phyloP scores from a whole-genome alignment of 2,888 invertebrate genomes.

The Micoletzkya japonica region DNA sequence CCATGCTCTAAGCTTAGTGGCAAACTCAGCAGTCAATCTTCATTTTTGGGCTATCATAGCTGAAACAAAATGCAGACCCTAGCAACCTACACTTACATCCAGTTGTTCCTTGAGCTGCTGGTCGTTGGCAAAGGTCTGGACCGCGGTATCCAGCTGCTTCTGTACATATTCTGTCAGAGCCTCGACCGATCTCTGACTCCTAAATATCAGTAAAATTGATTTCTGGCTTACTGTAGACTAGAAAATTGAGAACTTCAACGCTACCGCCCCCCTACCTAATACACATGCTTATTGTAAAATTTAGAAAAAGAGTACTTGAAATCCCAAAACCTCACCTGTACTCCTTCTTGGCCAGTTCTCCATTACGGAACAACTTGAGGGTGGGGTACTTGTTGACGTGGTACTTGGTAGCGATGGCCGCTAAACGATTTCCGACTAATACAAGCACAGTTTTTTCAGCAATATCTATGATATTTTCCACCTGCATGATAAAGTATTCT shows the following conservation, averaged over 20 bases:
- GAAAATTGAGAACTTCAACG: no score
- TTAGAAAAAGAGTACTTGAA: neutral
- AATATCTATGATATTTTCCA: no score
- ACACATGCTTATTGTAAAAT: no score
- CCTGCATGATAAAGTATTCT: no score
- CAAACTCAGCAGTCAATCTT: neutral
- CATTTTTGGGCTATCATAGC: neutral
- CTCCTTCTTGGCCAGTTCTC: slow-evolving; percentile 67
- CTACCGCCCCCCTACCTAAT: no score
- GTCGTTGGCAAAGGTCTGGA: slow-evolving; percentile 76
- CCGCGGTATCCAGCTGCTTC: slow-evolving; percentile 84
- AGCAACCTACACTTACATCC: slow-evolving; percentile 42
- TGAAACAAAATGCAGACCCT: slow-evolving; percentile 16
- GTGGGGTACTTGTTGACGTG: slow-evolving; percentile 98
- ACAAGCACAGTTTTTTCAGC: no score
- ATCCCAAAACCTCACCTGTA: slow-evolving; percentile 57
- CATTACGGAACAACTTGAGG: slow-evolving; percentile 79
- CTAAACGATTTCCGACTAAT: no score
- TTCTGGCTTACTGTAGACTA: no score
- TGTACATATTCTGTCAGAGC: slow-evolving; percentile 86
- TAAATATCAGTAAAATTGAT: no score
- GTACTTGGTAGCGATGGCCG: slow-evolving; percentile 81
- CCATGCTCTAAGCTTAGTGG: neutral
- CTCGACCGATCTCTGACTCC: slow-evolving; percentile 82
- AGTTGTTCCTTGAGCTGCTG: slow-evolving; percentile 72